Percentiles rank a stretch among this genome's conserved stretches.
Conservation (phyloP, 2,113 vertebrate species). For the Grallaria varia region DNA sequence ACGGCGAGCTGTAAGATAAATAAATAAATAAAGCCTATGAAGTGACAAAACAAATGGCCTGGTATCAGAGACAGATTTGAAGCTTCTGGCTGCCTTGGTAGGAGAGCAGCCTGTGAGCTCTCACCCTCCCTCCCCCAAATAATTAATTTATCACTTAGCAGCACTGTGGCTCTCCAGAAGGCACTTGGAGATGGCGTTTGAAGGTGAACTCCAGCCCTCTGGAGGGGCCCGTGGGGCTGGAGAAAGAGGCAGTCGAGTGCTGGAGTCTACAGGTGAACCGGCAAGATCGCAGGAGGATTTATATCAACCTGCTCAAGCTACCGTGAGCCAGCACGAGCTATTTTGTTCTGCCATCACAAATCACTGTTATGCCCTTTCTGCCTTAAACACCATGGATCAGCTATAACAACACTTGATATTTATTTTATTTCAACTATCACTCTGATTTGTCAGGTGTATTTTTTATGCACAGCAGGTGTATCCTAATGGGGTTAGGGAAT, state of each 20-base stretch:
- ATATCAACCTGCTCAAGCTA: not conserved
- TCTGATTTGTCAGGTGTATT: constrained; percentile 78
- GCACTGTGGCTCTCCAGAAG: not conserved
- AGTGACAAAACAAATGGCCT: constrained; percentile 68
- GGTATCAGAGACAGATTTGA: constrained; percentile 29
- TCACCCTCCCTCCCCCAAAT: constrained; percentile 11
- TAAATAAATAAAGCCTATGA: constrained; percentile 60
- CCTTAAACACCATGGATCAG: constrained; percentile 66
- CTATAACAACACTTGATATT: constrained; percentile 71
- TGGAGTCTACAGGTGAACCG: not conserved
- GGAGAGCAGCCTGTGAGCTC: constrained; percentile 25
- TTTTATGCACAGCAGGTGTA: constrained; percentile 78
- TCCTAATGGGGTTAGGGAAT: constrained; percentile 73
- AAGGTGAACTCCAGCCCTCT: constrained; percentile 22
- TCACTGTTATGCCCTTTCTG: constrained; percentile 54
- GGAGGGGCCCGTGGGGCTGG: not conserved
- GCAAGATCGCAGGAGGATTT: not conserved
- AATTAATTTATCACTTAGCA: constrained; percentile 68
- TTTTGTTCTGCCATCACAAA: constrained; percentile 52
- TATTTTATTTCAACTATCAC: constrained; percentile 81
- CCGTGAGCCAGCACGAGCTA: not conserved
- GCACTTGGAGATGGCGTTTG: not conserved
- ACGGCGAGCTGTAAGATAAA: constrained; percentile 36
- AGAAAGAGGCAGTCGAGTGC: not conserved
- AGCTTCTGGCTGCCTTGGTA: constrained; percentile 38